Conservation (phyloP, 2,888 invertebrate species). For the Encarsia formosa region DNA sequence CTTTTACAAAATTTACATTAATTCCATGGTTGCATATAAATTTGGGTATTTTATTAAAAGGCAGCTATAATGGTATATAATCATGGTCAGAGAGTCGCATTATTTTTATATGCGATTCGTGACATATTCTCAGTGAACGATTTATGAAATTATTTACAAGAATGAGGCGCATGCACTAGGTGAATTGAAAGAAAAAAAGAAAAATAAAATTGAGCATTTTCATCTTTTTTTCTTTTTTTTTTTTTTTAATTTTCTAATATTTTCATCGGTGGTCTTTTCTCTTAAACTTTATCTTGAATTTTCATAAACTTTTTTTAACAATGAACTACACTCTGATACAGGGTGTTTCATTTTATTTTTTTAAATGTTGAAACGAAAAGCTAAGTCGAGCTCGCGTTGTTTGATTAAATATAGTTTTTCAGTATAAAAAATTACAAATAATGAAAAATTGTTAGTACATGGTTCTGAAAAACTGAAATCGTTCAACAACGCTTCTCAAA, state of each 20-base stretch:
- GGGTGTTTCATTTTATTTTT: slow-evolving; percentile 37
- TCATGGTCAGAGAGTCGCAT: slow-evolving; percentile 15
- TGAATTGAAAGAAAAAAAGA: slow-evolving; percentile 30
- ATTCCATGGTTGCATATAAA: too few species aligned
- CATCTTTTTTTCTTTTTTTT: not conserved
- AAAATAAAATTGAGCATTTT: not conserved
- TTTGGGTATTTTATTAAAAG: slow-evolving; percentile 13
- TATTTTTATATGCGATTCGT: too few species aligned
- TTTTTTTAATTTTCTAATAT: slow-evolving; percentile 1
- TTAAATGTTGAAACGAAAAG: slow-evolving; percentile 14
- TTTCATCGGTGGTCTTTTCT: slow-evolving; percentile 11
- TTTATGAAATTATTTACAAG: slow-evolving; percentile 38
- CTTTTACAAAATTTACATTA: too few species aligned
- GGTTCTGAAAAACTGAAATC: too few species aligned
- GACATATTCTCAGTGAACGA: slow-evolving; percentile 32
- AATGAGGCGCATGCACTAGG: slow-evolving; percentile 34
- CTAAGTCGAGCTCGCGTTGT: slow-evolving; percentile 10
- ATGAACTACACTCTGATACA: slow-evolving; percentile 44
- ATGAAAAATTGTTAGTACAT: too few species aligned
- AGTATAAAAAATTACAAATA: slow-evolving; percentile 8
- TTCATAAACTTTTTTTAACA: slow-evolving; percentile 35
- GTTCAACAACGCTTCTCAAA: too few species aligned
- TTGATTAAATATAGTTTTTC: slow-evolving; percentile 19
- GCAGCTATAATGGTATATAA: slow-evolving; percentile 6
- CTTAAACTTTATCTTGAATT: not conserved